A percentile compares a stretch with the other conserved stretches of the same genome.
Conservation (phyloP, 2,888 invertebrate genomes). For the Cyclophora albipunctata region DNA sequence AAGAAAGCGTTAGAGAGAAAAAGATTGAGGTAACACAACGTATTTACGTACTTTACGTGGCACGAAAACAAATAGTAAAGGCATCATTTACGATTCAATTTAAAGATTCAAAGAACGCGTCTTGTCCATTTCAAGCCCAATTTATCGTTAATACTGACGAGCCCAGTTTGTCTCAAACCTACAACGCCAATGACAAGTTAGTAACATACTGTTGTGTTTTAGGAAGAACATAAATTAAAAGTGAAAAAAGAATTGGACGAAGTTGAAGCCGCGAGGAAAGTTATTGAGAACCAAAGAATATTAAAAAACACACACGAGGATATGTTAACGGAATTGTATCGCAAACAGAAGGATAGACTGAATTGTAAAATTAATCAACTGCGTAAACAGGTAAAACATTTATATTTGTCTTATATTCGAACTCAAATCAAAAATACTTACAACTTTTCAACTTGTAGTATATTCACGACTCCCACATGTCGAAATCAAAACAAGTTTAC, state of each 20-base stretch:
- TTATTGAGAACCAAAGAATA: slow-evolving; percentile 19
- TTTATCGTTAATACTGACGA: too few species aligned
- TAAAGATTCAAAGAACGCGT: too few species aligned
- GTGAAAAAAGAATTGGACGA: slow-evolving; percentile 11
- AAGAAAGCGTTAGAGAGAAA: slow-evolving; percentile 23
- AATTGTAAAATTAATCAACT: slow-evolving; percentile 25
- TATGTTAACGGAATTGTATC: slow-evolving; percentile 23
- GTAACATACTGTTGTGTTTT: background rate
- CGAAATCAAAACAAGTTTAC: slow-evolving; percentile 20
- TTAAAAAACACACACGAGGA: slow-evolving; percentile 24
- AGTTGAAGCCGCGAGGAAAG: slow-evolving; percentile 21
- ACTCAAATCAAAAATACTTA: too few species aligned
- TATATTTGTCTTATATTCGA: too few species aligned
- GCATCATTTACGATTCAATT: too few species aligned
- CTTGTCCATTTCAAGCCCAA: too few species aligned
- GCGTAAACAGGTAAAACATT: slow-evolving; percentile 24
- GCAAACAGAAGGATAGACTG: slow-evolving; percentile 28
- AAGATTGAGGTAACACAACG: slow-evolving; percentile 18
- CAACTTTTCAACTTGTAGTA: slow-evolving; percentile 20
- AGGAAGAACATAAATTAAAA: background rate
- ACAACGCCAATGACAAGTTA: too few species aligned
- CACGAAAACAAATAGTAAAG: too few species aligned
- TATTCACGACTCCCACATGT: slow-evolving; percentile 21
- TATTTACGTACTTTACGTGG: too few species aligned
- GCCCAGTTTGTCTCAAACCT: too few species aligned